Evolutionary conservation across 2,113 vertebrate genomes (phyloP).

Genomic region (Peromyscus californicus): DNA sequence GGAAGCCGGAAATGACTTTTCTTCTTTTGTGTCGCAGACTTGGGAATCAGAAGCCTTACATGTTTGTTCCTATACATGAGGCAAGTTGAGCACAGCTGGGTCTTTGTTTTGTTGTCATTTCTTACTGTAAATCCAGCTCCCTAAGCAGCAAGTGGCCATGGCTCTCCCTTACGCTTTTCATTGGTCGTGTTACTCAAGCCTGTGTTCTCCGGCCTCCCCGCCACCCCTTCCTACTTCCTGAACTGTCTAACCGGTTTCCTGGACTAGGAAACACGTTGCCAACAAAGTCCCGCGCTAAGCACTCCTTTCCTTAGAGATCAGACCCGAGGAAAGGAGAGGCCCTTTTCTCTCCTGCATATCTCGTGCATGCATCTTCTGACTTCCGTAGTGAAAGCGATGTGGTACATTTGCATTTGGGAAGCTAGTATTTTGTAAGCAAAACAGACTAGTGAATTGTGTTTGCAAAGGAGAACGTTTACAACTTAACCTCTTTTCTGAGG

Average conservation of each 20-base stretch:
- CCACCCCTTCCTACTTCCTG: conserved; percentile 21
- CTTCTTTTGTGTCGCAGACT: neutral
- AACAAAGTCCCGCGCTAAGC: conserved; percentile 67
- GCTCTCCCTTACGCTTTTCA: conserved; percentile 80
- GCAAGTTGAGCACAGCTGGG: neutral
- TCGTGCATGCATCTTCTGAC: neutral
- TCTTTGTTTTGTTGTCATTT: conserved; percentile 25
- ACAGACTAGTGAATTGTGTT: neutral
- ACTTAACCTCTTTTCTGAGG: neutral
- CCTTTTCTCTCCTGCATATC: conserved; percentile 39
- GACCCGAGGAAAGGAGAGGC: neutral
- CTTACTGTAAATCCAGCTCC: conserved; percentile 51
- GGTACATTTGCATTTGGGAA: neutral
- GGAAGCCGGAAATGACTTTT: neutral
- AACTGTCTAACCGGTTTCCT: conserved; percentile 82
- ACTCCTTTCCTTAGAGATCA: conserved; percentile 66
- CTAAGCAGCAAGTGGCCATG: conserved; percentile 71
- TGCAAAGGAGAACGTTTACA: neutral
- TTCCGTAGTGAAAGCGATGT: neutral
- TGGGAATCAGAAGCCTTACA: neutral
- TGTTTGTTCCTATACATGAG: neutral
- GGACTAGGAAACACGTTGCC: conserved; percentile 78
- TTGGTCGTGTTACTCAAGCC: conserved; percentile 69
- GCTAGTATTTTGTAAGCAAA: conserved; percentile 34
- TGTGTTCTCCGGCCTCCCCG: neutral